A percentile compares a stretch with the other conserved stretches of the same genome.
Conservation (phyloP, 92 coral and sea anemone genomes). For the Palythoa grandis region DNA sequence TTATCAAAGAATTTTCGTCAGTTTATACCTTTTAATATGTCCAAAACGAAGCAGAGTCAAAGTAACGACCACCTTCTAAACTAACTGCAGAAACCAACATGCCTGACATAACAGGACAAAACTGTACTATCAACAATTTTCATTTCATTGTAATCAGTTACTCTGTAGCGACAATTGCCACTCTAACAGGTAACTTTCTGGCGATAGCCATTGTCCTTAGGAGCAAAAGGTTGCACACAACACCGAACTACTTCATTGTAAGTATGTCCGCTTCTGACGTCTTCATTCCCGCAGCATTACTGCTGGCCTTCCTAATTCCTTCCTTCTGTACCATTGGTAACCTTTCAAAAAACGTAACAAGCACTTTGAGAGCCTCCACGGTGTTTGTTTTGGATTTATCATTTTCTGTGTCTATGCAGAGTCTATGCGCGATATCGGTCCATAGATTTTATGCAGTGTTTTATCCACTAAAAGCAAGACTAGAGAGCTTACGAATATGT, state of each 20-base stretch:
- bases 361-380: neutral
- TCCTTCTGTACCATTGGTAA: neutral
- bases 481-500: neutral
- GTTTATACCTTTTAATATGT: too few relatives aligned
- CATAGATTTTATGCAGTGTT: slow-evolving; percentile 24
- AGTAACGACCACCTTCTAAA: neutral
- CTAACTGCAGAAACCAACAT: neutral
- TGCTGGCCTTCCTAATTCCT: neutral
- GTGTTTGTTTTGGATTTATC: neutral
- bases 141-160: neutral
- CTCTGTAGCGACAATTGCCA: neutral
- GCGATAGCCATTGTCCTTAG: neutral
- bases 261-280: slow-evolving; percentile 17
- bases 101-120: neutral
- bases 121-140: neutral
- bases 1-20: too few relatives aligned
- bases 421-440: neutral
- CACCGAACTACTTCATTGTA: slow-evolving; percentile 2
- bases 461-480: slow-evolving; percentile 27
- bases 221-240: slow-evolving; percentile 5
- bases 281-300: neutral
- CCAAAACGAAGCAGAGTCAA: neutral
- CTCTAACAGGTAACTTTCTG: neutral
- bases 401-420: neutral
- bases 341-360: neutral